Evolutionary conservation across 2,113 vertebrate genomes (phyloP).

Genomic region (Isichthys henryi): DNA sequence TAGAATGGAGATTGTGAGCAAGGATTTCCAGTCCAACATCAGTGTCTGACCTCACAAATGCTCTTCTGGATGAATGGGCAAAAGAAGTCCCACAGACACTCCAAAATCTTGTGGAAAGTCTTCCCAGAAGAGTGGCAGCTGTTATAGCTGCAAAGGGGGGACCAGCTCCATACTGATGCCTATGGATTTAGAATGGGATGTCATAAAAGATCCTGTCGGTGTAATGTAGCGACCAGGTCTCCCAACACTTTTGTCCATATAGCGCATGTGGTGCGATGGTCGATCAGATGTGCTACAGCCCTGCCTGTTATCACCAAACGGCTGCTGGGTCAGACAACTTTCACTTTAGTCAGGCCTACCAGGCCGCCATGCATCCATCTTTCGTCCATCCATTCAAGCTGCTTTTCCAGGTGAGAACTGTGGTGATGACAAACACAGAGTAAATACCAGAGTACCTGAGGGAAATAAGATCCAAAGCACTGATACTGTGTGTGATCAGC

Average conservation of each 20-base stretch:
- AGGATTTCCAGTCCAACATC: no score
- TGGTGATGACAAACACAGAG: not conserved
- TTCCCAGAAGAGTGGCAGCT: not conserved
- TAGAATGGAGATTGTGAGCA: no score
- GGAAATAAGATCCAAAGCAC: not conserved
- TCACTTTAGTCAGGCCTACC: not conserved
- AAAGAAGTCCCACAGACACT: not conserved
- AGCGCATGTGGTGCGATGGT: not conserved
- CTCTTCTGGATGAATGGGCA: no score
- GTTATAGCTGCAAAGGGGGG: not conserved
- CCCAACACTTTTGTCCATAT: no score
- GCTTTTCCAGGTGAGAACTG: not conserved
- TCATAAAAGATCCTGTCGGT: no score
- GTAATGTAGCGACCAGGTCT: no score
- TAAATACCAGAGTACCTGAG: not conserved
- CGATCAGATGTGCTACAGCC: not conserved
- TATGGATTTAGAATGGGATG: no score
- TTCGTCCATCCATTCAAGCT: not conserved
- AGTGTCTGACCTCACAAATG: no score
- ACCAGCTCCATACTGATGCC: no score
- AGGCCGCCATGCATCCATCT: not conserved
- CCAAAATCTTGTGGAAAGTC: not conserved
- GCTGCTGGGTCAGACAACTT: not conserved
- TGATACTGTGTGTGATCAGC: not conserved
- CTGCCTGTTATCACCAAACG: not conserved